Evolutionary conservation across 2,888 invertebrate species (phyloP), one percentile per base, ranked within the genome.

Genomic region (Gari tellinella): DNA sequence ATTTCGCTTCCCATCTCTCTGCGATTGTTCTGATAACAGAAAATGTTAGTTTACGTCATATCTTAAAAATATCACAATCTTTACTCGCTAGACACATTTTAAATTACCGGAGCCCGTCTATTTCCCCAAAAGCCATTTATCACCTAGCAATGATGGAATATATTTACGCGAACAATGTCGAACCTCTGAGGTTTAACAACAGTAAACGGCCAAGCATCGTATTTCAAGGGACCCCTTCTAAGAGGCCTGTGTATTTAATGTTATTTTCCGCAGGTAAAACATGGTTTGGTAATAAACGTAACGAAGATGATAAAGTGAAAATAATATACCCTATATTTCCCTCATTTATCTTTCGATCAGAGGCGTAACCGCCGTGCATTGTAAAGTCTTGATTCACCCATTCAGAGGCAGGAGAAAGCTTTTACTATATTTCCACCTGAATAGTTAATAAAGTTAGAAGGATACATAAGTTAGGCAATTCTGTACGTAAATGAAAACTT

Each of bases 161-260:
- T 48, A 48, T 48, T 48, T 31, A 48, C 21, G 48, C 48, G 21
- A 48, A 48, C 48, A 48, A 48, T 48, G 12, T 4, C 48, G 21
- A 12, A 43, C 26, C 23, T 26, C 41, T 55, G 41, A 38, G 55
- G 19, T 40, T 17, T n/a, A 57, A 57, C 57, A 57, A 45, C 43
- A 21, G 43, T 45, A 57, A 57, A 57, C 26, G 45, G 41, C 45
- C 7, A 26, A 43, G n/a, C 17, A 21, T 57, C 57, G 25, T n/a
- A 26, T 57, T 45, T 57, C 57, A 57, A 45, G 25, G n/a, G 57
- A 45, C 57, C 57, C 57, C 57, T 57, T 57, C 57, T 10, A 57
- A 57, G 57, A 26, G 25, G 31, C 43, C 57, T 15, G 17, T 57
- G 46, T 43, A 17, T 25, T 56, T 56, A 57, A 57, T 46, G 45